Evolutionary conservation across 2,113 vertebrate genomes (phyloP), one percentile per base, ranked within the genome.

Genomic region (Astur gentilis): DNA sequence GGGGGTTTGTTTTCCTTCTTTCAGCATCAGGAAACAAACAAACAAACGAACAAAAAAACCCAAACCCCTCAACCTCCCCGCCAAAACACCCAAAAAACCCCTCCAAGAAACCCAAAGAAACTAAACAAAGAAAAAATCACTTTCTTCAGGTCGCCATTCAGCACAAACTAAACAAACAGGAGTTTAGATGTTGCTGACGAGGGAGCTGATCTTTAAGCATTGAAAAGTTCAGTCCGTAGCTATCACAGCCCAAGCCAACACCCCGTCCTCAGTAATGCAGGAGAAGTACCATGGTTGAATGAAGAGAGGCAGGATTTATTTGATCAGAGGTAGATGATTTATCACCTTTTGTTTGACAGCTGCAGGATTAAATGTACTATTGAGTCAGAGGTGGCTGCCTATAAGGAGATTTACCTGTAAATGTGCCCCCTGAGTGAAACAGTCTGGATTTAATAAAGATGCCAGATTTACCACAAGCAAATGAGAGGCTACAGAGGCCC

Each of bases 391-490:
- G 87, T 96, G 87, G 87, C 86, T 94, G 86, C 87, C 89, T 88
- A 10, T 81, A 38, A 70, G 75, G 88, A 95, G 94, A 91, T 96
- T 97, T 89, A 96, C 97, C 92, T 97, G 92, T 61, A 62, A 96
- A 94, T 58, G 32, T 88, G 81, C 83, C 87, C 94, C 81, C 47
- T 42, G 89, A 87, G 83, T 60, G 80, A 95, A 97, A 73, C 34
- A 79, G 78, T 95, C 94, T 98, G 96, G 93, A 94, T 97, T 97
- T 95, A 96, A 96, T 97, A 96, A 96, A 95, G 87, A 90, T 76
- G 10, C 92, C 97, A 95, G 82, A 88, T 93, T 95, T 92, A 95
- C 95, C 87, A 71, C 57, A 95, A 97, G 89, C 94, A 97, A 97
- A 95, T 76, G 85, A 91, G 94, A 94, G 52, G 65, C 86, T 96